Base-by-base conservation (phyloP, 2,888 invertebrate species). In the Keiferia lycopersicella region DNA sequence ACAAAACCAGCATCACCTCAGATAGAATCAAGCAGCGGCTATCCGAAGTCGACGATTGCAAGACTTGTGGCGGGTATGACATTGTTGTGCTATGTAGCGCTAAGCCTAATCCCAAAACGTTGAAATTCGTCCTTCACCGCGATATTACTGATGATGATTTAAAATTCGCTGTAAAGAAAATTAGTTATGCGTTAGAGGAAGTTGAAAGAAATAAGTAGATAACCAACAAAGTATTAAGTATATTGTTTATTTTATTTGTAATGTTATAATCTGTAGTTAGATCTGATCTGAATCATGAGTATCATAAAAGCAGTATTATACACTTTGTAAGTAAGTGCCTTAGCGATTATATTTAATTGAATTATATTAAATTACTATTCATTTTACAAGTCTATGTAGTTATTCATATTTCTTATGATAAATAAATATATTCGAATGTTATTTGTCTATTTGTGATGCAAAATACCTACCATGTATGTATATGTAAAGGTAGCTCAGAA, bases 41-140 rank as follows among this genome's bases (percentile, higher is more conserved):
- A 11, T 66, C 68, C 6, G 65, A 69, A 45, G 69, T 72, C 20
- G 64, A 65, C 7, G 83, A 69, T 20, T 73, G 73, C 61, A 71
- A 71, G 48, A 72, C 72, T 0, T n/a, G 61, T 1, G 66, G 68
- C 34, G 73, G 68, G 34, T 67, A 71, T 39, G 73, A 71, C 6
- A 66, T 92, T 67, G 74, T 88, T 57, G 83, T 96, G 0, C 89
- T 92, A 73, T 88, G 92, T 63, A 85, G 89, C 93, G 0, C 81
- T 93, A 66, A 92, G 93, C 64, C 84, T 88, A 60, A 67, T 48
- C 18, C 58, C 67, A 83, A 86, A 14, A 88, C 88, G 48, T 88
- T 94, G 6, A 90, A 96, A 64, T 83, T 96, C 58, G 95, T 95
- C 12, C 77, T 94, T 0, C 94, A 95, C 76, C 92, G 93, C 76